Evolutionary conservation across 2,113 vertebrate genomes (phyloP), one percentile per base, ranked within the genome.

Genomic region (Gadus macrocephalus): DNA sequence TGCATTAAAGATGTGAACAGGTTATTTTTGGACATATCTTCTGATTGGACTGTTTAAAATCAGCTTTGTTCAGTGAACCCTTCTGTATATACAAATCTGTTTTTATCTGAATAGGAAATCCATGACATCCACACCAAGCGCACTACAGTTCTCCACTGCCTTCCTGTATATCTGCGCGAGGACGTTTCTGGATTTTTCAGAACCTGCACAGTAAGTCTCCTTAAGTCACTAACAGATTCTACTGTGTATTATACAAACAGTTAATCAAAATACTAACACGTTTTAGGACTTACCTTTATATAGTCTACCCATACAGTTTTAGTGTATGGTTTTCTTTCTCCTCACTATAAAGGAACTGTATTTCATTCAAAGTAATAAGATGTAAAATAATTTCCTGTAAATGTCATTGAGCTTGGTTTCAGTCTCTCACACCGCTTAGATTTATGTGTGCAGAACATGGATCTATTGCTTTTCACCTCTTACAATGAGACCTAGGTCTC

Each of bases 151-250:
- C 63, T 79, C 15, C 70, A 70, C 68, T 64, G 22, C 25, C 53
- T 76, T 68, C 74, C 64, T 76, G 31, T 80, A 19, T 73, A 67
- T 66, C 67, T 71, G 19, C 19, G 2, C 19, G 59, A 80, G 61
- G 70, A 75, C 11, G 64, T 67, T 31, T 75, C 55, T 56, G 73
- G 59, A 69, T 72, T 80, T 64, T 76, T 70, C 78, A 76, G 22
- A 55, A 73, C 67, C 8, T 73, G 74, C 15, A 7, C 7, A 5
- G 67, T 80, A 7, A 67, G 74, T 73, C 20, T 25, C n/a, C 28
- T 15, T 27, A 38, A 22, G 16, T 49, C 22, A 62, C n/a, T 42
- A 62, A 19, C 38, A 56, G 49, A 25, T 49, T 38, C 22, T 53
- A 65, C 64, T 42, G 16, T 61, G 20, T 61, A 61, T 61, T 19